Base-by-base conservation (phyloP, 1,140 invertebrate genomes). In the Battus philenor region DNA sequence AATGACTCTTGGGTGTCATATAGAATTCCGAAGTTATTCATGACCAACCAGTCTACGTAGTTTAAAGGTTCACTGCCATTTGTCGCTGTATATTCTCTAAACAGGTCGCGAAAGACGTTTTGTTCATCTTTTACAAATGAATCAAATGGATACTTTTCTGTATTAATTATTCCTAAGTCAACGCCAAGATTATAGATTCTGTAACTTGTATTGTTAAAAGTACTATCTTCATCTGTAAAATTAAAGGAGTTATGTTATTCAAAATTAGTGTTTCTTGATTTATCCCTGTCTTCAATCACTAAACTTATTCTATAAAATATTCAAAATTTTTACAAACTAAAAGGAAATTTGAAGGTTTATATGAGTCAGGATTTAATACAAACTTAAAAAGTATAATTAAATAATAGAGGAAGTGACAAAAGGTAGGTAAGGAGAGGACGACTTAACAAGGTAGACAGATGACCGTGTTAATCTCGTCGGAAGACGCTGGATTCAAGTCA, bases 21-120 rank as follows among this genome's bases (percentile, higher is more conserved):
- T 9, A 76, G 27, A 51, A 78, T 59, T 0, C 70, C 68, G 27
- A 68, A 82, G 47, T 77, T 70, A 38, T 78, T 77, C 47, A 67
- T 64, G 39, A 79, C 48, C 9, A 76, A 60, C 64, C 69, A 79
- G 29, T 79, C 66, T 10, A 60, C 45, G 44, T 79, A 79, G 60
- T 61, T 68, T 57, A 70, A 45, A 26, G 58, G 52, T 3, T 61
- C 31, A n/a, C 50, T 75, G 30, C 24, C 50, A 44, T 81, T 73
- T 15, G 55, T 24, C 20, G 46, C 31, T 7, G 38, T 33, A 22
- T 68, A 71, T 47, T 76, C 60, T 11, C 38, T 27, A 32, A 67
- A 76, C 32, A 67, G 45, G 18, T 56, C 51, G 57, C 55, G 66
- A 33, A 72, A 77, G 45, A 74, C 48, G 24, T 59, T 56, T 51